Evolutionary conservation across 2,113 vertebrate species (phyloP).

Genomic region (Callithrix jacchus): DNA sequence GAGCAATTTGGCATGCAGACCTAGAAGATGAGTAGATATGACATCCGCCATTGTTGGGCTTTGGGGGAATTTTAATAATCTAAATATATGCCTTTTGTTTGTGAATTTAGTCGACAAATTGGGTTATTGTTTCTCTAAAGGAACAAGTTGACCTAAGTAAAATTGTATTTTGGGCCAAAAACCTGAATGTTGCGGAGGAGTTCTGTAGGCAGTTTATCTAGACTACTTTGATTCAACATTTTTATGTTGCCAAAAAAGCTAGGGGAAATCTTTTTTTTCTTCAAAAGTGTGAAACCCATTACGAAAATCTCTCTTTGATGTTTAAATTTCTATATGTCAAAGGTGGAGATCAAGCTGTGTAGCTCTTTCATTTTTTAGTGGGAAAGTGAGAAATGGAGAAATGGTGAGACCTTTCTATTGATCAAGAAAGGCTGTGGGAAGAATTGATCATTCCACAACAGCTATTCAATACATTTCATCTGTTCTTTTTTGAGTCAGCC

Average conservation of each 20-base stretch:
- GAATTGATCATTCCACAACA: background rate
- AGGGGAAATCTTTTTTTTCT: background rate
- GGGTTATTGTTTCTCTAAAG: constrained; percentile 26
- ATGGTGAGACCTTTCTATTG: constrained; percentile 10
- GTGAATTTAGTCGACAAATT: background rate
- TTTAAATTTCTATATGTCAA: constrained; percentile 70
- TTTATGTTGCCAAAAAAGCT: constrained; percentile 63
- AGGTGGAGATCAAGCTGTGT: constrained; percentile 60
- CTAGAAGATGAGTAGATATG: background rate
- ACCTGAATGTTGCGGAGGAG: background rate
- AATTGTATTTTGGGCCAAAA: constrained; percentile 43
- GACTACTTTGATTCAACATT: constrained; percentile 48
- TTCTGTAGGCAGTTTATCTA: background rate
- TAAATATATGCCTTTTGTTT: background rate
- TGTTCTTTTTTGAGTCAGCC: constrained; percentile 8
- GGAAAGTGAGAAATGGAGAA: constrained; percentile 3
- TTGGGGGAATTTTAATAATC: background rate
- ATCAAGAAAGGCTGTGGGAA: constrained; percentile 51
- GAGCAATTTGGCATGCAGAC: background rate
- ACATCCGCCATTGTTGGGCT: background rate
- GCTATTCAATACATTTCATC: background rate
- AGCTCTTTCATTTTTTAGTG: constrained; percentile 58
- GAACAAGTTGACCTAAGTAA: constrained; percentile 1
- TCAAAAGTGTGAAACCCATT: constrained; percentile 60
- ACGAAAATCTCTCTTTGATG: constrained; percentile 65